Evolutionary conservation across 1,140 invertebrate genomes (phyloP).

Genomic region (Neodiprion virginianus): DNA sequence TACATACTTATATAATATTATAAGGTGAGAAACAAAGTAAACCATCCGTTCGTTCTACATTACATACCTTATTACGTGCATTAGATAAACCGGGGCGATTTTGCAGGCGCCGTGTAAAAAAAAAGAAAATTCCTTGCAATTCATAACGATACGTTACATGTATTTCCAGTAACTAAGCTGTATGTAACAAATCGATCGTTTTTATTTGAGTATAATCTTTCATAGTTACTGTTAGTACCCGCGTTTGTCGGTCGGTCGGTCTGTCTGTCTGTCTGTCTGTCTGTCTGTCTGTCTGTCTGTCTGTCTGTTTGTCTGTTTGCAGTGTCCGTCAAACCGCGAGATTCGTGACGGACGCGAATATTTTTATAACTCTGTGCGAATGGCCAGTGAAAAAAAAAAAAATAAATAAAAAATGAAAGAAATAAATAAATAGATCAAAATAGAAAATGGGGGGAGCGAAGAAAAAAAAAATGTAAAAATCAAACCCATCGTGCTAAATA

Average conservation of each 20-base stretch:
- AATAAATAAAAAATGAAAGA: not conserved
- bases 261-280: conserved; percentile 37
- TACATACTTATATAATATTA: not conserved
- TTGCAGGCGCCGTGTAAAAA: not conserved
- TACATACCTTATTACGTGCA: not conserved
- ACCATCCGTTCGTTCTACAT: not conserved
- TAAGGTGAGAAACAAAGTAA: not conserved
- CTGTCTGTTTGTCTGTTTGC: conserved; percentile 26
- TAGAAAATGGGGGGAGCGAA: too few relatives aligned
- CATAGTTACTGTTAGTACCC: not conserved
- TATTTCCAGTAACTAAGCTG: not conserved
- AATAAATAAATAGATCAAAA: not conserved
- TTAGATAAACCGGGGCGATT: not conserved
- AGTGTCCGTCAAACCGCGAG: not conserved
- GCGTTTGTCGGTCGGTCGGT: conserved; percentile 30
- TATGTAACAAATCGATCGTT: too few relatives aligned
- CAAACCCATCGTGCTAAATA: too few relatives aligned
- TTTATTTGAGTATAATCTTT: too few relatives aligned
- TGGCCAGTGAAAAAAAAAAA: not conserved
- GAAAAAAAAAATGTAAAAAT: too few relatives aligned
- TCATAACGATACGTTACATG: not conserved
- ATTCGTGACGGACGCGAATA: not conserved
- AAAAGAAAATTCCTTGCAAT: not conserved
- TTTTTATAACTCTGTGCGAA: not conserved
- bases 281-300: conserved; percentile 36